These are phyloP conservation scores for Solenodon paradoxus DNA, from an alignment of 2,113 vertebrate species.

Conservation along the genomic window DNA sequence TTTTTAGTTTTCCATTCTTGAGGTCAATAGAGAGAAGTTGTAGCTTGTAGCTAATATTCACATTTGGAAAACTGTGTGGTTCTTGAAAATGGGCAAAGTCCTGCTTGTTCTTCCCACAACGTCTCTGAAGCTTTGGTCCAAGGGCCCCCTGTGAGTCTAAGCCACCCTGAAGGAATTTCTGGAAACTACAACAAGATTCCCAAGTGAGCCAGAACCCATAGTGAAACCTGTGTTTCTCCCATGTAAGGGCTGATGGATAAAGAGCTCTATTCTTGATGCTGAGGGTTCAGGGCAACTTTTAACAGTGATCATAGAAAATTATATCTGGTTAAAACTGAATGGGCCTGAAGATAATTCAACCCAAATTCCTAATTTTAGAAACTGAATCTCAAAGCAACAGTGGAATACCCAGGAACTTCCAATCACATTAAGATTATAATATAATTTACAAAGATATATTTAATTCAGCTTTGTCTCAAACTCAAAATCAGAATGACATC, in stretches of 20 bases:
- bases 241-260: background rate
- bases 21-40: background rate
- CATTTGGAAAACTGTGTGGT: background rate
- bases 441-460: background rate
- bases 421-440: background rate
- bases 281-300: background rate
- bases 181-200: background rate
- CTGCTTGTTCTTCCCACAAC: background rate
- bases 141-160: background rate
- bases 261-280: background rate
- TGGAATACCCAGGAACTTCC: background rate
- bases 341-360: background rate
- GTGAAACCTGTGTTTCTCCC: background rate
- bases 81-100: background rate
- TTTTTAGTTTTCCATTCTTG: background rate
- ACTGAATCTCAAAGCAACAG: background rate
- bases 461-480: background rate
- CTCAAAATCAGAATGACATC: background rate
- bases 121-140: background rate
- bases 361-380: background rate
- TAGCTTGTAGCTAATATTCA: background rate
- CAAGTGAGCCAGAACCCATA: background rate
- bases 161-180: background rate
- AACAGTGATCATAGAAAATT: background rate
- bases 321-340: background rate